Base-by-base conservation (phyloP, 1,140 invertebrate genomes). In the Trypoxylus dichotomus region DNA sequence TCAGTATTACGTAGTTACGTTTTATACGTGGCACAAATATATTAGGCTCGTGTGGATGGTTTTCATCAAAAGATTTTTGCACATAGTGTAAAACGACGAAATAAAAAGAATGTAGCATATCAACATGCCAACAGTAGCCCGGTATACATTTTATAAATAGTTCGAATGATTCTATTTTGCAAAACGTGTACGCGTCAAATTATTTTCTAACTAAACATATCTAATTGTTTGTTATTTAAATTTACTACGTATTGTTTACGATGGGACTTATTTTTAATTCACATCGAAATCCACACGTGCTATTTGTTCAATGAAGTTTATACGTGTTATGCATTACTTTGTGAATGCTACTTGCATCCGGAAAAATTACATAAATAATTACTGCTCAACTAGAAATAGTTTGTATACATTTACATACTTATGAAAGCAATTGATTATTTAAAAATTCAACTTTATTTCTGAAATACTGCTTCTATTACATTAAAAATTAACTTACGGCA, bases 161-260 rank as follows among this genome's bases (percentile, higher is more conserved):
- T 68, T 68, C 6, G 11, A 68, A 13, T 6, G 3, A 68, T 24
- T 21, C 24, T 68, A 7, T 25, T 68, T 68, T 68, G 21, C 24
- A 68, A 25, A 68, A 68, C 60, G 25, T 24, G 6, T 68, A 68
- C 60, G 60, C 60, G 10, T 68, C 60, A 68, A 68, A 68, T 68
- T 68, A 68, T 68, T 68, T n/a, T 68, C 60, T 24, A 25, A 29
- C 11, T 3, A 21, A 15, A 29, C 60, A 13, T 25, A 68, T 15
- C 3, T 68, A 29, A 68, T 68, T 68, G 60, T 68, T 68, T 68
- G 21, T 29, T 68, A 68, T 68, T 24, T 19, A 25, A n/a, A 68
- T 25, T 5, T 27, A 68, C 2, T 24, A 68, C 21, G 60, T 21
- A 11, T 68, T 68, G 60, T 68, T 68, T 68, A 68, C 60, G 24